Conservation (phyloP, 23 tunicate genomes). For the Trididemnum clinides region DNA sequence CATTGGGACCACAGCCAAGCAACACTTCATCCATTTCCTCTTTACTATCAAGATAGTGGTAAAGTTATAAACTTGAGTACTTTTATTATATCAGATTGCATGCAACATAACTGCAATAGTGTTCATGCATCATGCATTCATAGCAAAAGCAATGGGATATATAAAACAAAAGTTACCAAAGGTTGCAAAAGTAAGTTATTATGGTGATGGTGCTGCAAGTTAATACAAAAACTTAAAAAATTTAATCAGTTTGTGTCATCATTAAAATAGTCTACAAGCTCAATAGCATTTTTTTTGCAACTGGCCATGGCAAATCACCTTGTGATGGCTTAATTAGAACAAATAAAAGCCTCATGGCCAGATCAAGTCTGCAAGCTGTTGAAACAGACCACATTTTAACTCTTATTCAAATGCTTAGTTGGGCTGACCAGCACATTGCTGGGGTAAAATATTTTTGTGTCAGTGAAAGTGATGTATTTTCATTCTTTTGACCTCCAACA, state of each 20-base stretch:
- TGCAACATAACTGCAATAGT: constrained; percentile 3
- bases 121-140: constrained; percentile 23
- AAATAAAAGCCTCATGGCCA: constrained; percentile 3
- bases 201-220: constrained; percentile 18
- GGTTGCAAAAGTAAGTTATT: not conserved
- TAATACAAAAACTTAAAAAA: constrained; percentile 14
- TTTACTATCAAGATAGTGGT: not conserved
- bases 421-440: constrained; percentile 14
- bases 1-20: constrained; percentile 22
- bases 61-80: not conserved
- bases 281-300: constrained; percentile 1
- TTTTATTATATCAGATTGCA: not conserved
- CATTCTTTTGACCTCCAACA: constrained; percentile 5
- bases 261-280: not conserved
- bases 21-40: not conserved
- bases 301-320: too few relatives aligned
- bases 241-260: constrained; percentile 4
- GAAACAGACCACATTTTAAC: not conserved
- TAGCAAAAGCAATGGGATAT: not conserved
- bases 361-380: constrained; percentile 8
- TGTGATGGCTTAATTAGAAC: too few relatives aligned
- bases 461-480: not conserved
- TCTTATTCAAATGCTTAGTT: not conserved
- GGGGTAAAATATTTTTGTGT: constrained; percentile 8
- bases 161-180: not conserved